These are phyloP conservation scores for Glareola pratincola DNA, from an alignment of 2,113 vertebrate genomes.

Conservation along the genomic window DNA sequence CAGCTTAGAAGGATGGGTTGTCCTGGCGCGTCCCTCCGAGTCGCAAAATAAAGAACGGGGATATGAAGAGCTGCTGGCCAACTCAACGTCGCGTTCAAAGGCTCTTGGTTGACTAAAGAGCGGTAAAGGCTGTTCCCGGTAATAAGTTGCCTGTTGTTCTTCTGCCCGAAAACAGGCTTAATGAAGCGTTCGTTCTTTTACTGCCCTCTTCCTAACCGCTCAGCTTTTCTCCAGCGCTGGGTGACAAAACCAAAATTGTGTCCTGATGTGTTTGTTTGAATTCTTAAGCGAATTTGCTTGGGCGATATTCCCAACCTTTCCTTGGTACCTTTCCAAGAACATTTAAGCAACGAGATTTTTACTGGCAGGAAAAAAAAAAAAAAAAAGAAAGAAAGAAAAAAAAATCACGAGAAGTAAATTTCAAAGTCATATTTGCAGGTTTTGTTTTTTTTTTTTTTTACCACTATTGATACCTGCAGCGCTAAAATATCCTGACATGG, in stretches of 20 bases:
- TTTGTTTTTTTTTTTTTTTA: not conserved
- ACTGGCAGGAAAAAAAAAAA: not conserved
- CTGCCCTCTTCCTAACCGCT: not conserved
- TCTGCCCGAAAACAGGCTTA: not conserved
- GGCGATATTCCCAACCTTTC: slow-evolving; percentile 46
- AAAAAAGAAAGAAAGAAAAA: not conserved
- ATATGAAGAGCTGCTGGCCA: not conserved
- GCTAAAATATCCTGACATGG: slow-evolving; percentile 30
- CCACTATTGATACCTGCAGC: not conserved
- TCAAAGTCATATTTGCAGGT: slow-evolving; percentile 22
- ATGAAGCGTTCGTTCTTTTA: slow-evolving; percentile 28
- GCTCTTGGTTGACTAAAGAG: not conserved
- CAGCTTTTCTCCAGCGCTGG: not conserved
- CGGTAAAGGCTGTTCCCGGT: not conserved
- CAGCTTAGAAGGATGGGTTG: not conserved
- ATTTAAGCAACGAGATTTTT: not conserved
- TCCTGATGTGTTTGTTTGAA: slow-evolving; percentile 37
- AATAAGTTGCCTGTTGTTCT: not conserved
- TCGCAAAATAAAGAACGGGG: not conserved
- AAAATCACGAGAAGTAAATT: not conserved
- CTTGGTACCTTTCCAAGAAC: slow-evolving; percentile 35
- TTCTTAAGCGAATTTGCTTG: slow-evolving; percentile 38
- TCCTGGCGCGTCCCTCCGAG: not conserved
- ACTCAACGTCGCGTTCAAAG: not conserved
- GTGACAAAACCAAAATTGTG: slow-evolving; percentile 42